phyloP scores from a whole-genome alignment of 2,797 vertebrate genomes.

The Aeoliscus strigatus region DNA sequence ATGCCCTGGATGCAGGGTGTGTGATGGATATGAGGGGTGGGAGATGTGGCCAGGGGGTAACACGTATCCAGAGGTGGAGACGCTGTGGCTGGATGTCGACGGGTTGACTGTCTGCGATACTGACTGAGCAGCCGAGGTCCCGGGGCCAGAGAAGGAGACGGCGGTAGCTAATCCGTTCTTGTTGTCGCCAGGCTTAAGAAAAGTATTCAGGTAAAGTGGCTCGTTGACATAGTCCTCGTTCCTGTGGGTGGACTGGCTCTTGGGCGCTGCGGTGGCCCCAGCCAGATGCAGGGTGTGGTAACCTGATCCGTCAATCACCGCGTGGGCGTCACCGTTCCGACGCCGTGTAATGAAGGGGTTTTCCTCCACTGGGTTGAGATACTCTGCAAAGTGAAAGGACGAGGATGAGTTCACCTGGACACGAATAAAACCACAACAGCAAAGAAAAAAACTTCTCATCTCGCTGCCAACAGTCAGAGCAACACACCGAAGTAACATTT shows the following conservation, averaged over 20 bases:
- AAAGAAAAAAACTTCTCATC: no score
- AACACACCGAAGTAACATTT: no score
- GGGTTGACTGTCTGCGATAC: conserved; percentile 66
- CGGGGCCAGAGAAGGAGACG: conserved; percentile 60
- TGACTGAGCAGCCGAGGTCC: conserved; percentile 62
- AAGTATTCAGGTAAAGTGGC: conserved; percentile 95
- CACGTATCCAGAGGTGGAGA: conserved; percentile 64
- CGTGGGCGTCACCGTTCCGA: conserved; percentile 89
- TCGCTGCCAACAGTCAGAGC: no score
- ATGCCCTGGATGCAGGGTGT: conserved; percentile 71
- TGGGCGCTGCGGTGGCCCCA: conserved; percentile 62
- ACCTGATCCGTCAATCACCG: conserved; percentile 82
- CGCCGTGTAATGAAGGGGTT: conserved; percentile 93
- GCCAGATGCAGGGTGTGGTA: conserved; percentile 80
- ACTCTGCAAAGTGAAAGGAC: conserved; percentile 74
- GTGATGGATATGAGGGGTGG: conserved; percentile 71
- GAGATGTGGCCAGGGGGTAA: conserved; percentile 64
- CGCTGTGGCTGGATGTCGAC: conserved; percentile 59
- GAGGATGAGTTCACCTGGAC: no score
- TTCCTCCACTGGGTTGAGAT: conserved; percentile 92
- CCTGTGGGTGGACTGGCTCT: conserved; percentile 72
- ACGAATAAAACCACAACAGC: no score
- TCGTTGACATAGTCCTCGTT: conserved; percentile 94
- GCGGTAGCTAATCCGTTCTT: conserved; percentile 76
- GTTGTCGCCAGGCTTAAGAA: conserved; percentile 83